Evolutionary conservation across 30 jellyfish, hydroid and myxozoan genomes (phyloP).

Genomic region (Chrysaora quinquecirrha): DNA sequence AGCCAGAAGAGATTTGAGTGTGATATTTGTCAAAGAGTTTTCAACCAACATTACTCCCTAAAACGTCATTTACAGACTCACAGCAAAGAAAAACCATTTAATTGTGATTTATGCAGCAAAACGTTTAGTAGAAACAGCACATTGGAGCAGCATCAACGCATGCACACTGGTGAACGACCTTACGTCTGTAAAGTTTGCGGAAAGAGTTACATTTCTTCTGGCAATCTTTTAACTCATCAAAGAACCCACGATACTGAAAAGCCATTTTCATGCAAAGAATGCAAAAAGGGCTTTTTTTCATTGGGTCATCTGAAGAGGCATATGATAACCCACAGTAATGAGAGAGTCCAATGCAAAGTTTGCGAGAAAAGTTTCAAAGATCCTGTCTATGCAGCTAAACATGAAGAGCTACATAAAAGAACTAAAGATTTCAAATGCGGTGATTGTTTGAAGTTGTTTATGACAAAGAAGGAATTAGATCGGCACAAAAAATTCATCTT

Average conservation of each 20-base stretch:
- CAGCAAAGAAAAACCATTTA: background rate
- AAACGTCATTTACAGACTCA: background rate
- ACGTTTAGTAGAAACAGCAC: background rate
- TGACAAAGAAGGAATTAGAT: too few species aligned
- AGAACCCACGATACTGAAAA: background rate
- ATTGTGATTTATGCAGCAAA: background rate
- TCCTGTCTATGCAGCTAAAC: background rate
- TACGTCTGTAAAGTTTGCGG: background rate
- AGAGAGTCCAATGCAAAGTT: background rate
- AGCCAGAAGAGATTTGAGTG: background rate
- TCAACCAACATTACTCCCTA: background rate
- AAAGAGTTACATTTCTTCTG: background rate
- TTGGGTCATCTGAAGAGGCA: background rate
- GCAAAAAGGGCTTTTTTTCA: background rate
- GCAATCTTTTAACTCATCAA: background rate
- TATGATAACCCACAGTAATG: background rate
- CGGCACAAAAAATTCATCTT: too few species aligned
- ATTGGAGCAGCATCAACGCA: background rate
- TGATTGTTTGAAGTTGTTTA: too few species aligned
- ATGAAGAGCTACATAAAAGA: too few species aligned
- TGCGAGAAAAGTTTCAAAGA: background rate
- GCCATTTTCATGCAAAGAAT: background rate
- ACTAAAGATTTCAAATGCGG: too few species aligned
- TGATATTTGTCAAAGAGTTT: background rate
- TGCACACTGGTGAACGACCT: background rate